Evolutionary conservation across 2,888 invertebrate genomes (phyloP).

Genomic region (Drosophila lacicola): DNA sequence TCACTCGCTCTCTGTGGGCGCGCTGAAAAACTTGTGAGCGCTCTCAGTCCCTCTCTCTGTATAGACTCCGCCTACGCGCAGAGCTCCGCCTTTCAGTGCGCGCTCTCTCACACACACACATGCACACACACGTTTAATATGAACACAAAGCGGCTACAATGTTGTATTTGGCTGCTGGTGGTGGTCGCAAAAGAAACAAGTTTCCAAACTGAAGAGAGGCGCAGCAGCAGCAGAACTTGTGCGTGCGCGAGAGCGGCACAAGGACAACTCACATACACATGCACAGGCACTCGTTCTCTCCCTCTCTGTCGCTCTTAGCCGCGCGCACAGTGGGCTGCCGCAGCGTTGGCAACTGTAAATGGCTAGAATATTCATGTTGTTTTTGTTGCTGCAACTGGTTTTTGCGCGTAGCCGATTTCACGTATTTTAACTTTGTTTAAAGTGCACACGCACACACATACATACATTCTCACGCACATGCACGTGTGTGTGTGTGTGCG

Average conservation of each 20-base stretch:
- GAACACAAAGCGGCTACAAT: conserved; percentile 77
- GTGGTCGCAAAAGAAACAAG: conserved; percentile 78
- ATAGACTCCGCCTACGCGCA: conserved; percentile 64
- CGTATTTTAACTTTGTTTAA: conserved; percentile 78
- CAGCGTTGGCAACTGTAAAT: conserved; percentile 76
- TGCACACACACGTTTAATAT: conserved; percentile 23
- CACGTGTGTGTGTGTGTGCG: conserved; percentile 14
- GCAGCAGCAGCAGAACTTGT: conserved; percentile 30
- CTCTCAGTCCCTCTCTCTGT: conserved; percentile 28
- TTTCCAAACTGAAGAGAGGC: conserved; percentile 71
- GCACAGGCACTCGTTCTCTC: background rate
- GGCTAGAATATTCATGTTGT: conserved; percentile 58
- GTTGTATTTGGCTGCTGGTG: conserved; percentile 69
- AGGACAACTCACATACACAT: conserved; percentile 42
- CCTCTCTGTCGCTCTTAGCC: conserved; percentile 6
- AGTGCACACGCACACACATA: conserved; percentile 49
- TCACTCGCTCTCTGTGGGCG: conserved; percentile 20
- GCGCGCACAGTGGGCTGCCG: conserved; percentile 13
- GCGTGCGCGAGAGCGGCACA: conserved; percentile 41
- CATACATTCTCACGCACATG: conserved; percentile 4
- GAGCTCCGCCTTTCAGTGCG: conserved; percentile 45
- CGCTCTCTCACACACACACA: conserved; percentile 11
- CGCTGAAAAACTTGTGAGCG: conserved; percentile 7
- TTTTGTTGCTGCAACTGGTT: conserved; percentile 62
- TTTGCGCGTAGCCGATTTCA: conserved; percentile 67